Evolutionary conservation across 2,797 vertebrate genomes (phyloP).

Genomic region (Simalia tracyae): DNA sequence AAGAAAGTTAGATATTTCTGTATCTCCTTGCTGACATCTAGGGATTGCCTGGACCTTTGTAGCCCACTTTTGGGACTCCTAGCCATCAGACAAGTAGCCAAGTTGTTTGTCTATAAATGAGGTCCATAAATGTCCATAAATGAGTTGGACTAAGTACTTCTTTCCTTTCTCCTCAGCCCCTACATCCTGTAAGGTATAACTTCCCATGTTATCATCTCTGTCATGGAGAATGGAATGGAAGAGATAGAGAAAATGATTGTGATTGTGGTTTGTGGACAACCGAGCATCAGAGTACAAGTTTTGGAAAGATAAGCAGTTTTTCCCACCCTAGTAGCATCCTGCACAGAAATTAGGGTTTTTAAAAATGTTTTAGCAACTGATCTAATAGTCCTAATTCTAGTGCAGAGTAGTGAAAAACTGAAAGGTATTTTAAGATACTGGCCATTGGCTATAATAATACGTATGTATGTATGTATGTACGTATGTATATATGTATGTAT

Average conservation of each 20-base stretch:
- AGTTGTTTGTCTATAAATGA: neutral
- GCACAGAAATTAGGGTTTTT: neutral
- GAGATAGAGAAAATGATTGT: too few species aligned
- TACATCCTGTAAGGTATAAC: neutral
- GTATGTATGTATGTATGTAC: too few species aligned
- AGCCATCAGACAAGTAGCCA: neutral
- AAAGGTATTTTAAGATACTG: neutral
- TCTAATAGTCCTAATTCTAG: neutral
- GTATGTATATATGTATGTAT: neutral
- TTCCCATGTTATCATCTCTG: neutral
- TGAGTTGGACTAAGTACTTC: neutral
- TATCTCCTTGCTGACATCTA: too few species aligned
- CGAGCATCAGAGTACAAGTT: too few species aligned
- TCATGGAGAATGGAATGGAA: neutral
- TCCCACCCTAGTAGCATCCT: neutral
- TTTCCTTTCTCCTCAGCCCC: fast-evolving
- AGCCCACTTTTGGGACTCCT: too few species aligned
- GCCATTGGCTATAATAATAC: neutral
- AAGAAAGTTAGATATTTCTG: too few species aligned
- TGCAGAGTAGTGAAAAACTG: neutral
- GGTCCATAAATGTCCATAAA: neutral
- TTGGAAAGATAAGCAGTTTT: too few species aligned
- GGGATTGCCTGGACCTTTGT: too few species aligned
- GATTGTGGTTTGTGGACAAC: too few species aligned
- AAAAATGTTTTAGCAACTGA: neutral